These are phyloP conservation scores for Amblyjoppa fuscipennis DNA, from an alignment of 2,888 invertebrate species.

Conservation along the genomic window DNA sequence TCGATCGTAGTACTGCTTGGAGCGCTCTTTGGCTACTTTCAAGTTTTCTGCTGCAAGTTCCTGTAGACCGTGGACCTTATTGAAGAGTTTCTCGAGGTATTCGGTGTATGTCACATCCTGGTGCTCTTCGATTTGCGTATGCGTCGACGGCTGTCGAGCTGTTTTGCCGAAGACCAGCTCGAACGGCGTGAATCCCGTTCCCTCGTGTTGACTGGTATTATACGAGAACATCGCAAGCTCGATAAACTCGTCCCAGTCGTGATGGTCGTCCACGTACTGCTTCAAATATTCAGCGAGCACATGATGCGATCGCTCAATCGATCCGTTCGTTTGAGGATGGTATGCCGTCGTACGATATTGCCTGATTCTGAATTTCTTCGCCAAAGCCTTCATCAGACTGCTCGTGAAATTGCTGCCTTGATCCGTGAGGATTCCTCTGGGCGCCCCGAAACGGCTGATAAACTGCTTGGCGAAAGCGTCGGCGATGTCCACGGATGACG, in stretches of 20 bases:
- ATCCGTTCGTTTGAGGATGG: slow-evolving; percentile 58
- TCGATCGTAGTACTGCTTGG: slow-evolving; percentile 63
- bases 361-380: slow-evolving; percentile 50
- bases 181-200: slow-evolving; percentile 58
- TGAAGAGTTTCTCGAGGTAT: slow-evolving; percentile 55
- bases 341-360: slow-evolving; percentile 47
- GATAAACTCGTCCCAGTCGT: slow-evolving; percentile 64
- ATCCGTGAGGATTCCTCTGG: slow-evolving; percentile 55
- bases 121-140: slow-evolving; percentile 43
- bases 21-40: slow-evolving; percentile 44
- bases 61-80: slow-evolving; percentile 27
- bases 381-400: slow-evolving; percentile 48
- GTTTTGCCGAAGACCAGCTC: slow-evolving; percentile 64
- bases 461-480: slow-evolving; percentile 43
- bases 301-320: slow-evolving; percentile 62
- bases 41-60: slow-evolving; percentile 46
- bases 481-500: slow-evolving; percentile 34
- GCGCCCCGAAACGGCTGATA: slow-evolving; percentile 52
- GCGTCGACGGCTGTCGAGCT: slow-evolving; percentile 62
- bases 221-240: slow-evolving; percentile 58
- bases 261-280: slow-evolving; percentile 47
- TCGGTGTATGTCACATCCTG: slow-evolving; percentile 54
- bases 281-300: slow-evolving; percentile 67
- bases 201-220: slow-evolving; percentile 67
- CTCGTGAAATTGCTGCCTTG: slow-evolving; percentile 58